Percentiles rank a stretch among this genome's conserved stretches.
Conservation (phyloP, 2,113 vertebrate species). For the Gallinago paraguaiae region DNA sequence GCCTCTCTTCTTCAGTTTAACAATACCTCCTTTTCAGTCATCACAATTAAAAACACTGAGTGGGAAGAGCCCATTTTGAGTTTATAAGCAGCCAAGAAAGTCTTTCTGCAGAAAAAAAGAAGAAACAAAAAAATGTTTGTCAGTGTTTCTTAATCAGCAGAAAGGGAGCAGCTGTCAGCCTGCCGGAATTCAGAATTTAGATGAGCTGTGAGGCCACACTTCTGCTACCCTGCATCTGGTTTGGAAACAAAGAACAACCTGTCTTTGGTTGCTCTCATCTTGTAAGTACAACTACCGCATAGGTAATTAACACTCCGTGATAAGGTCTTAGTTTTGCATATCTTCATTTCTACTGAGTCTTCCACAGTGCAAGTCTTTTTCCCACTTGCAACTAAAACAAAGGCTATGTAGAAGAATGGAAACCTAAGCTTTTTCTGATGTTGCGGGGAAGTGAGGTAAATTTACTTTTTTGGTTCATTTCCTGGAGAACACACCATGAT, state of each 20-base stretch:
- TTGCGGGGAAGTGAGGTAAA: neutral
- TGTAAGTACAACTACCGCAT: neutral
- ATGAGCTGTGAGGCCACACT: slow-evolving; percentile 28
- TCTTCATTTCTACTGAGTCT: neutral
- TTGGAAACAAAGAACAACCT: slow-evolving; percentile 31
- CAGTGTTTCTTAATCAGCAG: slow-evolving; percentile 40
- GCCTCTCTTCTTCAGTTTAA: neutral
- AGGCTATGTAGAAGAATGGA: neutral
- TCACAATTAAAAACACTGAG: neutral
- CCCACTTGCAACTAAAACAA: neutral
- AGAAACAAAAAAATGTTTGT: neutral
- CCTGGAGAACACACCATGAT: neutral
- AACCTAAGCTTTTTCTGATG: neutral
- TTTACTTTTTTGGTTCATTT: neutral
- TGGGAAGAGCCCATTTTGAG: neutral
- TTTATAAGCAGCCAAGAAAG: neutral
- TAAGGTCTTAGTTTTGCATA: neutral
- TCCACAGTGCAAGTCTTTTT: neutral
- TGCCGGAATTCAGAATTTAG: slow-evolving; percentile 23
- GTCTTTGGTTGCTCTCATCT: slow-evolving; percentile 15
- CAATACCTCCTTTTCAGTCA: neutral
- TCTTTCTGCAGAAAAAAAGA: neutral
- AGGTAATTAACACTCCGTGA: slow-evolving; percentile 10
- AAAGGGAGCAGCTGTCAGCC: slow-evolving; percentile 37
- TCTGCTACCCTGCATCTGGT: neutral